Conservation (phyloP, 2,888 invertebrate species). For the Habroteleia sp. region DNA sequence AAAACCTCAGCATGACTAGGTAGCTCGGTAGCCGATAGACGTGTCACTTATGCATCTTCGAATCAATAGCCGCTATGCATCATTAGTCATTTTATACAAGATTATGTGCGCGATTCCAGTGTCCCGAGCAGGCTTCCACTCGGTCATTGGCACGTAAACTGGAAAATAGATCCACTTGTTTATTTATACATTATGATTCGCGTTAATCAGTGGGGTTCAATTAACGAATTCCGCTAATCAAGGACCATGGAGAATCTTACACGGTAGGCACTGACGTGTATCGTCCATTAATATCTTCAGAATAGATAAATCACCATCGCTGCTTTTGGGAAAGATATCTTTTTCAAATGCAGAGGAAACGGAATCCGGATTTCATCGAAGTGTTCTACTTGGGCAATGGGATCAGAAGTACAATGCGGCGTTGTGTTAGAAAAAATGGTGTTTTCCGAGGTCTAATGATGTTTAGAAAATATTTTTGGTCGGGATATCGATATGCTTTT, state of each 20-base stretch:
- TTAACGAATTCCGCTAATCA: too few relatives aligned
- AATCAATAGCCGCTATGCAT: constrained; percentile 78
- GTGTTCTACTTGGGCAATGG: constrained; percentile 14
- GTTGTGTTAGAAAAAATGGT: constrained; percentile 8
- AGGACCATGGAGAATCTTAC: constrained; percentile 1
- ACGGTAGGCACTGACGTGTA: not conserved
- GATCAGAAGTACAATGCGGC: constrained; percentile 3
- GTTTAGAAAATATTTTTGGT: constrained; percentile 20
- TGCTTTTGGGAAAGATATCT: too few relatives aligned
- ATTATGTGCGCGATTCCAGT: constrained; percentile 37
- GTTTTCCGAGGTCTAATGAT: not conserved
- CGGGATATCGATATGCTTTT: constrained; percentile 1
- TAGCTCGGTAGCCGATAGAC: constrained; percentile 79
- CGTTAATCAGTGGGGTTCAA: constrained; percentile 20
- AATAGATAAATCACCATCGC: too few relatives aligned
- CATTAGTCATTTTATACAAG: constrained; percentile 76
- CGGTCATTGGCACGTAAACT: constrained; percentile 32
- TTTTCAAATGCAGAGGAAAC: too few relatives aligned
- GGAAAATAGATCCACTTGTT: constrained; percentile 24
- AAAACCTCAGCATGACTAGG: constrained; percentile 81
- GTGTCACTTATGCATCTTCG: constrained; percentile 79
- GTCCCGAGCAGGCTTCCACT: constrained; percentile 1
- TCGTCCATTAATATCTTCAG: too few relatives aligned
- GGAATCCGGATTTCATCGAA: too few relatives aligned
- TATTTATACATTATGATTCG: constrained; percentile 12